Evolutionary conservation across 2,888 invertebrate genomes (phyloP).

Genomic region (Aplocera efformata): DNA sequence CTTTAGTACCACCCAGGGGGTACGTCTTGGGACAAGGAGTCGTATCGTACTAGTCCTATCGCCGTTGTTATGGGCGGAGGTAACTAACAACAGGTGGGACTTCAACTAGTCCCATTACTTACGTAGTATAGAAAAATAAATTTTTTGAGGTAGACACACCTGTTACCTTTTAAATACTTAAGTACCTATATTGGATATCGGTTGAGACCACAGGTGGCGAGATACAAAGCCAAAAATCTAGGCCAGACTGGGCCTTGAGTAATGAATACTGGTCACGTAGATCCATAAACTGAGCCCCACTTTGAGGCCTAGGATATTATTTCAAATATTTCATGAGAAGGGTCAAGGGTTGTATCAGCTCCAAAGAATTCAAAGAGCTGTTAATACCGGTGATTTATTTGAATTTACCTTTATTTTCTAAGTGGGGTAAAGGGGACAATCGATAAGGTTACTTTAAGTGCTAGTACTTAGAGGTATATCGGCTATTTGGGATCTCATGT

Average conservation of each 20-base stretch:
- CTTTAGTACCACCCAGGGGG: too few relatives aligned
- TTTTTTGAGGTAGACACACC: neutral
- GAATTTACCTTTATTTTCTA: slow-evolving; percentile 26
- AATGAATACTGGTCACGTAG: slow-evolving; percentile 35
- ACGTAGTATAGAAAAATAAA: too few relatives aligned
- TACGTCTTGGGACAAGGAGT: too few relatives aligned
- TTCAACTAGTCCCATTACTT: too few relatives aligned
- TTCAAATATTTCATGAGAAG: slow-evolving; percentile 44
- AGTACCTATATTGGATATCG: too few relatives aligned
- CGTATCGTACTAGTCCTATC: too few relatives aligned
- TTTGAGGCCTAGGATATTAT: slow-evolving; percentile 39
- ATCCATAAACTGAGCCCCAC: slow-evolving; percentile 31
- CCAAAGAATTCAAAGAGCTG: slow-evolving; percentile 21
- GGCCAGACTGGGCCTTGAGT: neutral
- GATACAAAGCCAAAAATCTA: neutral
- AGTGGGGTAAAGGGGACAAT: slow-evolving; percentile 27
- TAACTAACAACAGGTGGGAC: too few relatives aligned
- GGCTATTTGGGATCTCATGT: too few relatives aligned
- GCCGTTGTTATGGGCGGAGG: too few relatives aligned
- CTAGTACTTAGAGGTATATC: neutral
- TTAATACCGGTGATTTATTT: slow-evolving; percentile 24
- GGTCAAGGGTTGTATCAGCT: slow-evolving; percentile 33
- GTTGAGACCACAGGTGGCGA: too few relatives aligned
- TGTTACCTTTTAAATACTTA: slow-evolving; percentile 11
- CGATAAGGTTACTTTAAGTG: slow-evolving; percentile 18